Evolutionary conservation across 23 tunicate genomes (phyloP).

Genomic region (Botrylloides violaceus): DNA sequence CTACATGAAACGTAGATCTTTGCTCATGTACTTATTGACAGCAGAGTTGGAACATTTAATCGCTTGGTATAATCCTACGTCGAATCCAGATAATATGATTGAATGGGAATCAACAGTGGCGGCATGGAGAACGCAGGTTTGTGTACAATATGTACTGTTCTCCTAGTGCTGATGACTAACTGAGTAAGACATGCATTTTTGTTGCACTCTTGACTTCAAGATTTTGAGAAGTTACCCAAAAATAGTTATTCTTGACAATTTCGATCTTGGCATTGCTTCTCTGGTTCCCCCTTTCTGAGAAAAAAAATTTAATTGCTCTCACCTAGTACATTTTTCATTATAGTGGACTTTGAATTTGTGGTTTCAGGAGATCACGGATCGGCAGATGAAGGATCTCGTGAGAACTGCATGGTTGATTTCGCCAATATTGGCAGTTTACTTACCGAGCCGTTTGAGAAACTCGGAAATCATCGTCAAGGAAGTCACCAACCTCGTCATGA

Average conservation of each 20-base stretch:
- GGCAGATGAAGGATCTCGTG: conserved; percentile 69
- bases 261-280: too few species aligned
- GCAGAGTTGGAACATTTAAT: conserved; percentile 84
- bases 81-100: conserved; percentile 35
- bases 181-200: too few species aligned
- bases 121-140: conserved; percentile 87
- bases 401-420: conserved; percentile 73
- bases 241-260: too few species aligned
- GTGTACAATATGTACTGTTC: too few species aligned
- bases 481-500: conserved; percentile 59
- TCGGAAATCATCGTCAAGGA: conserved; percentile 80
- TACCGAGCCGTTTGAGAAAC: conserved; percentile 69
- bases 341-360: not conserved
- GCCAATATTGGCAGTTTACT: conserved; percentile 74
- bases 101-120: conserved; percentile 60
- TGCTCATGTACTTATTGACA: conserved; percentile 61
- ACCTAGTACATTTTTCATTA: too few species aligned
- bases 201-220: too few species aligned
- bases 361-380: conserved; percentile 31
- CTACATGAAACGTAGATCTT: conserved; percentile 46
- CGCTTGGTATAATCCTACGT: conserved; percentile 89
- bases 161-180: too few species aligned
- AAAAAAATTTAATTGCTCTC: too few species aligned
- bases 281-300: too few species aligned
- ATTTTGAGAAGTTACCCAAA: too few species aligned